Conservation (phyloP, 2,888 invertebrate genomes). For the Rhaphigaster nebulosa region DNA sequence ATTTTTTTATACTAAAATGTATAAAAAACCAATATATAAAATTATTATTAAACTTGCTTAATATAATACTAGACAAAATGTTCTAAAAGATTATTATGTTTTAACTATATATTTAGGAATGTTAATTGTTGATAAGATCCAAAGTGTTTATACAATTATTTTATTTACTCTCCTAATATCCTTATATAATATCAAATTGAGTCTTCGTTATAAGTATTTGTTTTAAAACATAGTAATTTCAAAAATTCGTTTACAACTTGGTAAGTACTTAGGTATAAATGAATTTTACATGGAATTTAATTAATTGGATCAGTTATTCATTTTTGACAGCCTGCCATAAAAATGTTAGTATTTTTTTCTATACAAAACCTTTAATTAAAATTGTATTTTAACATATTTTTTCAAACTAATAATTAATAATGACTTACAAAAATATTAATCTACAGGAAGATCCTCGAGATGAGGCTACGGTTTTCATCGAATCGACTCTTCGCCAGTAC, state of each 20-base stretch:
- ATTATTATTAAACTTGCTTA: no score
- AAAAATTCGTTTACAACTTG: not conserved
- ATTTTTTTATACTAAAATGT: no score
- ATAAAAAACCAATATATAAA: no score
- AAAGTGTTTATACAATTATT: not conserved
- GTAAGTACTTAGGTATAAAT: not conserved
- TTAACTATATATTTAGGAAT: not conserved
- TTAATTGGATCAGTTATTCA: not conserved
- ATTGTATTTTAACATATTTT: not conserved
- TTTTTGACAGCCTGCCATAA: not conserved
- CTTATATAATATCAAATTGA: not conserved
- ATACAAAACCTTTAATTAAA: not conserved
- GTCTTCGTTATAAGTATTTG: not conserved
- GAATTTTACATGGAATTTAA: not conserved
- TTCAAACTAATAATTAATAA: not conserved
- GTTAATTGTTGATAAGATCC: not conserved
- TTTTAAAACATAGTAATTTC: not conserved
- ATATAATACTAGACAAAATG: not conserved
- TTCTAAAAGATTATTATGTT: not conserved
- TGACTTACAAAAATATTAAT: slow-evolving; percentile 64
- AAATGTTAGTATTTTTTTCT: not conserved
- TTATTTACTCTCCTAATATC: not conserved
- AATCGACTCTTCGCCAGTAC: slow-evolving; percentile 72
- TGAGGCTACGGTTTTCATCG: slow-evolving; percentile 73
- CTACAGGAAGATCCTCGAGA: slow-evolving; percentile 69